Evolutionary conservation across 1,140 invertebrate genomes (phyloP).

Genomic region (Caerostris darwini): DNA sequence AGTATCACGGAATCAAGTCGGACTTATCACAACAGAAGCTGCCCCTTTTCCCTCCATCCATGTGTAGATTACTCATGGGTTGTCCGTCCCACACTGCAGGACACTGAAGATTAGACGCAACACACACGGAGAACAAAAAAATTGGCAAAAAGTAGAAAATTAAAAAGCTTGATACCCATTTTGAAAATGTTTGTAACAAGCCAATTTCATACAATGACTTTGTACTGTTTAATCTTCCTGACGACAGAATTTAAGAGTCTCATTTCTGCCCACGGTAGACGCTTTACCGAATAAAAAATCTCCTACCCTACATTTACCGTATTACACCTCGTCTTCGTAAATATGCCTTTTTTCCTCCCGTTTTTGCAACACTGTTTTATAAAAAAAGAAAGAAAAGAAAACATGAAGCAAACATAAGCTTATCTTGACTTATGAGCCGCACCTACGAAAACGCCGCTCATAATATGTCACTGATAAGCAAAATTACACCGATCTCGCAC

Average conservation of each 20-base stretch:
- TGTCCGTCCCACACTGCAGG: too few species aligned
- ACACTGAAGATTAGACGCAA: too few species aligned
- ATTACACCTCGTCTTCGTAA: not conserved
- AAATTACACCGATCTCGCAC: slow-evolving; percentile 51
- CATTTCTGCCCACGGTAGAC: not conserved
- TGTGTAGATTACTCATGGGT: too few species aligned
- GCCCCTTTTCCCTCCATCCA: too few species aligned
- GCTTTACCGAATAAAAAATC: not conserved
- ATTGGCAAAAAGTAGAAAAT: too few species aligned
- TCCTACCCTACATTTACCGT: not conserved
- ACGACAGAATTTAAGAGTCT: not conserved
- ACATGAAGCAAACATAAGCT: not conserved
- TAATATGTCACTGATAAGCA: slow-evolving; percentile 72
- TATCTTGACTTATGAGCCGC: slow-evolving; percentile 61
- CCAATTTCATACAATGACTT: not conserved
- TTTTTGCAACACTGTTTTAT: not conserved
- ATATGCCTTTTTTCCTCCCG: not conserved
- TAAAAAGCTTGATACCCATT: too few species aligned
- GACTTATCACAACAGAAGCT: too few species aligned
- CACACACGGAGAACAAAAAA: too few species aligned
- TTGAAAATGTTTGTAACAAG: too few species aligned
- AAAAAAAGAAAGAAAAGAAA: not conserved
- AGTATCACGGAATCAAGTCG: too few species aligned
- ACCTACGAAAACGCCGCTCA: slow-evolving; percentile 68
- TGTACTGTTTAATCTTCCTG: not conserved